Evolutionary conservation across 2,888 invertebrate genomes (phyloP), one percentile per base, ranked within the genome.

Genomic region (Stegana nigrithorax): DNA sequence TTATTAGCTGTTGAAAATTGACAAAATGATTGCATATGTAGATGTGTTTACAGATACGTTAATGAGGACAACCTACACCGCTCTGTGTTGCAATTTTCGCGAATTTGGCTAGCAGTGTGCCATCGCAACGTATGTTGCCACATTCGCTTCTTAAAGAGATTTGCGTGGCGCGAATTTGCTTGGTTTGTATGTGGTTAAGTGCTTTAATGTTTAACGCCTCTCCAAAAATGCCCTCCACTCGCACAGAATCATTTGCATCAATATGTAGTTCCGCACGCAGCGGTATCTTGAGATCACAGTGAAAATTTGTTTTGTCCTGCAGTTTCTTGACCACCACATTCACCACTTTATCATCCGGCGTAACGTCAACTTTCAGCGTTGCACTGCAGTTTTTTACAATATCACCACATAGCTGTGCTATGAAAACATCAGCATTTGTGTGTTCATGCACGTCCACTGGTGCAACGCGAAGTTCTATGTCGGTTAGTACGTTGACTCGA

Each of bases 61-160:
- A 17, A 53, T 17, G 39, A n/a, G 6, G 36, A 47, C 21, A 27
- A 29, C 71, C 59, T 66, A 72, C 67, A 14, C 73, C 69, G 51
- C 65, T 66, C 6, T 72, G 67, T 0, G 84, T 76, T 29, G 78
- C 70, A 2, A 85, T 72, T 21, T 62, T 66, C 0, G 80, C 78
- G 29, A 64, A 60, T 42, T 78, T 78, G 0, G 79, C 85, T 7
- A 85, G 68, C 5, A 84, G 66, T 2, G 78, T 69, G 0, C 84
- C 84, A 23, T 69, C 65, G 36, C 84, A 84, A 2, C 64, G 61
- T 1, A 85, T 81, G 56, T 82, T 73, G 0, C 85, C 84, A 36
- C 73, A 68, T 23, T 75, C 66, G 29, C 83, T 81, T 1, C 62
- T 21, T 42, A 85, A 64, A 3, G 69, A 63, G 10, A 85, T 73